A percentile compares a stretch with the other conserved stretches of the same genome.
phyloP scores from a whole-genome alignment of 2,888 invertebrate genomes.

The Sphinx pinastri region DNA sequence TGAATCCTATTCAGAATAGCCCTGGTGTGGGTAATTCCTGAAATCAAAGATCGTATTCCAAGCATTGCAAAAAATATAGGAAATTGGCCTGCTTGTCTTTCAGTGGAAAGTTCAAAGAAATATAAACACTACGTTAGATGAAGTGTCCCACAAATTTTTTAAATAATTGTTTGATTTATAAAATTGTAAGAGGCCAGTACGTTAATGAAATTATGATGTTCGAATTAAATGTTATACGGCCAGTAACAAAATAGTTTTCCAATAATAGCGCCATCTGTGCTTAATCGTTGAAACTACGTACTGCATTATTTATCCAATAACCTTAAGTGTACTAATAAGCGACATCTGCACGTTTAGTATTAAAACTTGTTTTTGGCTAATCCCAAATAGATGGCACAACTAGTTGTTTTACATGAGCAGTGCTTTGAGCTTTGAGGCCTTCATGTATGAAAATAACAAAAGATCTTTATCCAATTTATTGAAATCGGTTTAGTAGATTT shows the following conservation, averaged over 20 bases:
- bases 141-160: too few species aligned
- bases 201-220: too few species aligned
- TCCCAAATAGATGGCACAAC: not conserved
- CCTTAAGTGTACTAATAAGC: not conserved
- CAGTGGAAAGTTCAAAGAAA: not conserved
- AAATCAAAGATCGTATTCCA: conserved; percentile 42
- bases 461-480: too few species aligned
- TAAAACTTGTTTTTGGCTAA: not conserved
- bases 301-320: not conserved
- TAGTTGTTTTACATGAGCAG: not conserved
- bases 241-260: not conserved
- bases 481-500: too few species aligned
- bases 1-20: conserved; percentile 38
- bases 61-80: conserved; percentile 35
- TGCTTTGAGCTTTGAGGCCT: too few species aligned
- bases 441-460: too few species aligned
- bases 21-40: conserved; percentile 39
- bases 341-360: not conserved
- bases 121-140: too few species aligned
- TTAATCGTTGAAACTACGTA: not conserved
- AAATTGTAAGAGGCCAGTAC: too few species aligned
- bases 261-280: not conserved
- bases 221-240: not conserved
- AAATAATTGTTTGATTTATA: too few species aligned
- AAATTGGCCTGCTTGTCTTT: not conserved